A percentile compares a stretch with the other conserved stretches of the same genome.
Conservation (phyloP, 2,113 vertebrate species). For the Tychaedon coryphoeus region DNA sequence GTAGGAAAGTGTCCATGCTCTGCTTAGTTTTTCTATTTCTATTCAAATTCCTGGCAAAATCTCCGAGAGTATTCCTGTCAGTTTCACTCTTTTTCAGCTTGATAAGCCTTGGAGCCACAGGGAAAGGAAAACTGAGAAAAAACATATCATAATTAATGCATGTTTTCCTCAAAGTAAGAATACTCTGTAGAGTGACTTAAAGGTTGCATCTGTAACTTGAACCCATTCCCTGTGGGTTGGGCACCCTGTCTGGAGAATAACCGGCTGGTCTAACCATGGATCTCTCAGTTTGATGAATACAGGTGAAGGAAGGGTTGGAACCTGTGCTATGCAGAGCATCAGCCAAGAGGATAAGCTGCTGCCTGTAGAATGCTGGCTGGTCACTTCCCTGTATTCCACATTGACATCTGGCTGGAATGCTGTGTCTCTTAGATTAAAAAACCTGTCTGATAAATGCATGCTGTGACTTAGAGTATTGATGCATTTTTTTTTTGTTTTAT, state of each 20-base stretch:
- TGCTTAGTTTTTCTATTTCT: slow-evolving; percentile 31
- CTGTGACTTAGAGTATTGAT: not conserved
- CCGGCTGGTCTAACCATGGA: not conserved
- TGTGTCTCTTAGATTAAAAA: not conserved
- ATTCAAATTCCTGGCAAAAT: slow-evolving; percentile 42
- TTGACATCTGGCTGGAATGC: not conserved
- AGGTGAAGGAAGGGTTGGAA: not conserved
- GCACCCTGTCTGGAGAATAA: not conserved
- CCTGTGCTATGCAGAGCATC: not conserved
- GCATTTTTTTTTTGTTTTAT: not conserved
- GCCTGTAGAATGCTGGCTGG: not conserved
- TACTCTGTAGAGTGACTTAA: not conserved
- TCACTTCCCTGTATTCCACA: not conserved
- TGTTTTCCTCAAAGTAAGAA: not conserved
- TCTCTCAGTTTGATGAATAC: not conserved
- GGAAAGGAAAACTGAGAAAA: slow-evolving; percentile 17
- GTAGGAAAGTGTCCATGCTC: slow-evolving; percentile 23
- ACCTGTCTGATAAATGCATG: not conserved
- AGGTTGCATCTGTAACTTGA: not conserved
- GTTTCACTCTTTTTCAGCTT: slow-evolving; percentile 19
- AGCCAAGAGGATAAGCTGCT: not conserved
- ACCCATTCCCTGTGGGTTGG: not conserved
- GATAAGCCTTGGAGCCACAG: not conserved
- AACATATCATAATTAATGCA: not conserved
- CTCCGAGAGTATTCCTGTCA: not conserved